Evolutionary conservation across 2,113 vertebrate genomes (phyloP), one percentile per base, ranked within the genome.

Genomic region (Phylloscopus trochilus): DNA sequence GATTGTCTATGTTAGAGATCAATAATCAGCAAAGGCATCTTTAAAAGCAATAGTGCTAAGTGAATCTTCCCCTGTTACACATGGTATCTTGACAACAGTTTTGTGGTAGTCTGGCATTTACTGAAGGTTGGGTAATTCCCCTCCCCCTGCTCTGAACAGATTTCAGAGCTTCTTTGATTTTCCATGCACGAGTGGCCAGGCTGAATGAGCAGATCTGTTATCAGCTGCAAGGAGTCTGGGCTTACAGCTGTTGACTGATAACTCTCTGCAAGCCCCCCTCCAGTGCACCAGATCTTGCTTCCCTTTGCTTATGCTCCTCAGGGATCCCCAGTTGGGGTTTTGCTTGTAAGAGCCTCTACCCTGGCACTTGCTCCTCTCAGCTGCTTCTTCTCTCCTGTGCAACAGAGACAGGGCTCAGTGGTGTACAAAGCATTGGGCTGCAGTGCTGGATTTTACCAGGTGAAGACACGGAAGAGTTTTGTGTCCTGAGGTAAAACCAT

Each of bases 151-250:
- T 14, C 35, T 13, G 18, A 92, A 93, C 55, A 92, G 92, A 92
- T 86, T 88, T 85, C 83, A 70, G 15, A n/a, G 78, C 79, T 62
- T 69, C 92, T 93, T 92, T 68, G 76, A 94, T 93, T 96, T 90
- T 92, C 55, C 72, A 75, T 78, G 90, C 90, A 49, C 1, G 20
- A 94, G 59, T 19, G 14, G 64, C 41, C 44, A 63, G 76, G 76
- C 60, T 95, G 96, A 96, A 92, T 31, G 88, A 96, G 80, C 56
- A 89, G 83, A 95, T 96, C 95, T 94, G 88, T 95, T 96, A 95
- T 86, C 85, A 96, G 85, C 85, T 83, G 52, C 68, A 72, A 94
- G 76, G 63, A 89, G 63, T 15, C 85, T 95, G 76, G 72, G 56
- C 35, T 96, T 77, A 78, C 27, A 92, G 59, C 88, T 94, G 92